phyloP scores from a whole-genome alignment of 2,113 vertebrate genomes.

The Natator depressus region DNA sequence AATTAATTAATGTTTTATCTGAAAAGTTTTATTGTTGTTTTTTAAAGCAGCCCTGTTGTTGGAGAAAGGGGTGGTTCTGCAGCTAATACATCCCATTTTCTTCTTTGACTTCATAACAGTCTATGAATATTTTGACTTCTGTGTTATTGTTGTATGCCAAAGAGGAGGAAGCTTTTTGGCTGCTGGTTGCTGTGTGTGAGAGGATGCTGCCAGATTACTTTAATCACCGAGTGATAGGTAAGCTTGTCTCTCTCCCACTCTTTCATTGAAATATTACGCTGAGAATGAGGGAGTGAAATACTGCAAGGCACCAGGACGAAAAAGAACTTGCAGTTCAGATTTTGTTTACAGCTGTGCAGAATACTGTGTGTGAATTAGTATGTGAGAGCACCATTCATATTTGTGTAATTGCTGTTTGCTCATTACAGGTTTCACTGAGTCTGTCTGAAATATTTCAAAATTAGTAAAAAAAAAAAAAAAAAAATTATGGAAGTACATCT shows the following conservation, averaged over 20 bases:
- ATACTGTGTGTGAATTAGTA: fast-evolving
- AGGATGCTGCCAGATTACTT: conserved; percentile 98
- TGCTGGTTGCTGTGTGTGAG: conserved; percentile 95
- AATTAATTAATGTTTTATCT: neutral
- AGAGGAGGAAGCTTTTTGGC: conserved; percentile 98
- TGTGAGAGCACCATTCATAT: fast-evolving
- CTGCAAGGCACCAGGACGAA: neutral
- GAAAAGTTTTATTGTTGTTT: neutral
- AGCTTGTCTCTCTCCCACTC: neutral
- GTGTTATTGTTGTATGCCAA: conserved; percentile 93
- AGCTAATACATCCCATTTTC: conserved; percentile 16
- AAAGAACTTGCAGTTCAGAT: neutral
- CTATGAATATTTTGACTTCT: conserved; percentile 98
- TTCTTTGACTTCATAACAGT: conserved; percentile 77
- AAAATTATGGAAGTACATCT: neutral
- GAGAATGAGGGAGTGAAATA: neutral
- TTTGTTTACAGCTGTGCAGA: neutral
- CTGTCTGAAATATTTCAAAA: neutral
- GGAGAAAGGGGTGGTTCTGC: neutral
- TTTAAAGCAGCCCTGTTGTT: neutral
- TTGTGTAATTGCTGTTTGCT: neutral
- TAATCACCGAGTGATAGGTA: conserved; percentile 95
- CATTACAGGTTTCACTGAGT: neutral
- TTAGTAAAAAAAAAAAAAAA: neutral
- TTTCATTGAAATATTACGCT: neutral